Percentiles rank a stretch among this genome's conserved stretches.
phyloP scores from a whole-genome alignment of 92 coral and sea anemone genomes.

The Paragorgia papillata region DNA sequence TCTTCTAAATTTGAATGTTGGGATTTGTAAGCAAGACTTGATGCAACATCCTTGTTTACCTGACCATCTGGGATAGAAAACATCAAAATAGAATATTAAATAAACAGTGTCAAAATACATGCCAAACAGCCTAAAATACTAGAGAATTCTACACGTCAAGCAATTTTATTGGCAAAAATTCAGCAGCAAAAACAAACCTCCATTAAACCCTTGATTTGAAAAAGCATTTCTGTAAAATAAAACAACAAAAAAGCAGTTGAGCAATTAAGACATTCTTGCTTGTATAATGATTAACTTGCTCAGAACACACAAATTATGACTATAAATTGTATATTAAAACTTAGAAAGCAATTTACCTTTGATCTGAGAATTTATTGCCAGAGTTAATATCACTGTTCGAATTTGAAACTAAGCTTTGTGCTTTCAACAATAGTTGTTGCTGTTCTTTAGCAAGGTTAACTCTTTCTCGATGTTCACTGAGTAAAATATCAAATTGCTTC shows the following conservation, averaged over 20 bases:
- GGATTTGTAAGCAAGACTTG: slow-evolving; percentile 35
- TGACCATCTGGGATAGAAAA: slow-evolving; percentile 18
- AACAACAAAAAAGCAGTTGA: background rate
- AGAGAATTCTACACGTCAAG: too few species aligned
- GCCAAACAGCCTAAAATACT: background rate
- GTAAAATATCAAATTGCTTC: slow-evolving; percentile 83
- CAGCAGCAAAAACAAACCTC: slow-evolving; percentile 17
- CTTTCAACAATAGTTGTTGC: slow-evolving; percentile 62
- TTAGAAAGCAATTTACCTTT: too few species aligned
- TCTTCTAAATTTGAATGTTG: slow-evolving; percentile 45
- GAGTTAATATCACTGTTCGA: background rate
- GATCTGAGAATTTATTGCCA: slow-evolving; percentile 30
- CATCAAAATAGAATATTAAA: background rate
- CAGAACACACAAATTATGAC: too few species aligned
- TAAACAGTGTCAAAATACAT: background rate
- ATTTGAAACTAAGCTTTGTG: slow-evolving; percentile 49
- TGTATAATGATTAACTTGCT: too few species aligned
- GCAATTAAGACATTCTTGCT: too few species aligned
- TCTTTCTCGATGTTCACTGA: slow-evolving; percentile 91
- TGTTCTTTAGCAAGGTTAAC: slow-evolving; percentile 94
- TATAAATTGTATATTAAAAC: too few species aligned
- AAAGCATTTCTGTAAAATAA: slow-evolving; percentile 23
- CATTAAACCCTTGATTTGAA: slow-evolving; percentile 25
- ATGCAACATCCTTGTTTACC: slow-evolving; percentile 35
- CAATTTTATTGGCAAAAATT: too few species aligned